Base-by-base conservation (phyloP, 2,113 vertebrate genomes). In the Corydoras sp. region DNA sequence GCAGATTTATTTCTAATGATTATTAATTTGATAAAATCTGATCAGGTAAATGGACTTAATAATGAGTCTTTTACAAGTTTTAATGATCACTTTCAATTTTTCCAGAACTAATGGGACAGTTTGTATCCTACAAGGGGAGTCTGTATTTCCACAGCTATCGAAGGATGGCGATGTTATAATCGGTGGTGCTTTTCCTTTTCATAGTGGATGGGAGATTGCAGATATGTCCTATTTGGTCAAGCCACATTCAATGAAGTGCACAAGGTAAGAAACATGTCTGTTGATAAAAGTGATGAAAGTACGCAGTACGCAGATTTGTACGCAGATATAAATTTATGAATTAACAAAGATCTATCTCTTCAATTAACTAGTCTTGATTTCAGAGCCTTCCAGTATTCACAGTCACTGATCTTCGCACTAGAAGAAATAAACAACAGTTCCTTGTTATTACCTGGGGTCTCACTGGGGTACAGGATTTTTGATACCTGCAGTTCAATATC, bases 381-480 rank as follows among this genome's bases (percentile, higher is more conserved):
- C 73, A 88, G 86, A 77, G 84, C 75, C 0, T 85, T 90, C 74
- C 89, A 89, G 67, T 86, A 79, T 74, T 76, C 81, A 18, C 86
- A 88, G 65, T 81, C 88, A 5, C 85, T 89, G 86, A 75, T 88
- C 10, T 90, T 88, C 79, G 86, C 89, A 7, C 82, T 89, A 15
- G 85, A 86, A 50, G 86, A 90, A 72, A 88, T 90, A 14, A 90
- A 90, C 68, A 88, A 89, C 67, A 88, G 81, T 48, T 80, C 85
- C 35, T 68, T 81, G n/a, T 62, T 90, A n/a, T 79, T 90, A 58
- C 89, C 87, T 7, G 85, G 79, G 3, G 67, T 89, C 48, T 78
- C 78, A 67, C n/a, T 90, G 65, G 88, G 88, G 3, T 90, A 89
- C 49, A 82, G 82, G 50, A 81, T 90, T n/a, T 89, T 88, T 64